phyloP scores from a whole-genome alignment of 1,140 invertebrate species.

The Euwallacea fornicatus region DNA sequence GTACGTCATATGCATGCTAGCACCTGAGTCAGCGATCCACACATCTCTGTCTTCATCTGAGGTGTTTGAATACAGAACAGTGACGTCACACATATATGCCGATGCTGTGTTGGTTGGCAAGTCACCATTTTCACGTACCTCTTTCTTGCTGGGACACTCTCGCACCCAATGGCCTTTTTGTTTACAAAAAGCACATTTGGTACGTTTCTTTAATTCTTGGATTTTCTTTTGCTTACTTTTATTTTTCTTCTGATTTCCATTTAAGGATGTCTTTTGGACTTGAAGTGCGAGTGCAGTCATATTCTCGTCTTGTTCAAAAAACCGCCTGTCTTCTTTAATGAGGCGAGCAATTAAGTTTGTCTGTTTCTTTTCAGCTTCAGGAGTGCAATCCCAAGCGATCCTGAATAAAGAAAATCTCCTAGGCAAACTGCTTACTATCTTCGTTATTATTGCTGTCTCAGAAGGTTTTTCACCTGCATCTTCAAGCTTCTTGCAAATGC shows the following conservation, averaged over 20 bases:
- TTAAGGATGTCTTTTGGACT: not conserved
- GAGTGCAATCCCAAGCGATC: not conserved
- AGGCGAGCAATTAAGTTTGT: not conserved
- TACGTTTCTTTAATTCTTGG: slow-evolving; percentile 10
- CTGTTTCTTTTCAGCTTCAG: not conserved
- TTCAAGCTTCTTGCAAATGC: not conserved
- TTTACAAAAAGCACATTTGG: slow-evolving; percentile 16
- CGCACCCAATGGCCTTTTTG: slow-evolving; percentile 20
- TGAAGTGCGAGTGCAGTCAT: not conserved
- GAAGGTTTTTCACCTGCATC: not conserved
- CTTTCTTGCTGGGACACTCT: slow-evolving; percentile 17
- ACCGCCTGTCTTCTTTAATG: slow-evolving; percentile 10
- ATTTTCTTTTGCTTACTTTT: slow-evolving; percentile 1
- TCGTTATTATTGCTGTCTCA: not conserved
- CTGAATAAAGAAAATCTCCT: not conserved
- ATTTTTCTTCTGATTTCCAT: not conserved
- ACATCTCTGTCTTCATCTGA: slow-evolving; percentile 16
- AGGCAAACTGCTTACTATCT: slow-evolving; percentile 1
- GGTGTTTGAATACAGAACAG: slow-evolving; percentile 2
- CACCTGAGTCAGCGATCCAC: slow-evolving; percentile 26
- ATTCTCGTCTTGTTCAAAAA: not conserved
- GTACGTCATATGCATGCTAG: slow-evolving; percentile 23
- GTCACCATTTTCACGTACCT: not conserved
- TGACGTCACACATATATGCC: slow-evolving; percentile 3
- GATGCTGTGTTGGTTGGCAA: not conserved